These are phyloP conservation scores for Caenorhabditis brenneri DNA, from an alignment of 1,140 invertebrate genomes.

Conservation along the genomic window DNA sequence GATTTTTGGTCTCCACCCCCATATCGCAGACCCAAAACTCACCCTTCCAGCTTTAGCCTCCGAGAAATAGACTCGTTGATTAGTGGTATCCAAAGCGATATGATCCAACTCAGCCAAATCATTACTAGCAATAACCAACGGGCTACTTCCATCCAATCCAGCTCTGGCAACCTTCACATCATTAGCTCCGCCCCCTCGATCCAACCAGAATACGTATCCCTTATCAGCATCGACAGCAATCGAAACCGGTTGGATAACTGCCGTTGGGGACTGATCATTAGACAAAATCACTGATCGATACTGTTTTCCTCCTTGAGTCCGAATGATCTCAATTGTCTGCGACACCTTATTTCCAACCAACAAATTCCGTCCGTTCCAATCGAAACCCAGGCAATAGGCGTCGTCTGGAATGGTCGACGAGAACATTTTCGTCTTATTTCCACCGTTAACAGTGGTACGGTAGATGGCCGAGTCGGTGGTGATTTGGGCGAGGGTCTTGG, in stretches of 20 bases:
- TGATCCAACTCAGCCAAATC: constrained; percentile 77
- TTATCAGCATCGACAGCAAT: constrained; percentile 88
- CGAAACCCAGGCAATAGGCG: constrained; percentile 88
- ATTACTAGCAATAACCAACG: constrained; percentile 72
- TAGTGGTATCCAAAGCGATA: constrained; percentile 84
- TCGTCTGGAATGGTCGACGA: constrained; percentile 83
- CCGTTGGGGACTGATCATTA: constrained; percentile 85
- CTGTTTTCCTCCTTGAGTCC: constrained; percentile 75
- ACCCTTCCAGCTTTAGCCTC: constrained; percentile 80
- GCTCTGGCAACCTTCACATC: constrained; percentile 85
- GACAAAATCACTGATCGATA: constrained; percentile 84
- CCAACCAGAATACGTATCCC: constrained; percentile 91
- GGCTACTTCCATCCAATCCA: constrained; percentile 86
- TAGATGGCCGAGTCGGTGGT: constrained; percentile 66
- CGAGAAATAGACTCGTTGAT: constrained; percentile 85
- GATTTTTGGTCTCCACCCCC: constrained; percentile 11
- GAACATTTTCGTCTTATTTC: constrained; percentile 82
- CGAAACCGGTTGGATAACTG: constrained; percentile 84
- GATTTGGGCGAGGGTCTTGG: constrained; percentile 73
- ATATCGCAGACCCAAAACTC: too few species aligned
- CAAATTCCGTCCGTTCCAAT: constrained; percentile 93
- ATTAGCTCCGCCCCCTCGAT: constrained; percentile 87
- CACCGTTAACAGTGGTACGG: constrained; percentile 79
- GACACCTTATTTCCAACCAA: constrained; percentile 89
- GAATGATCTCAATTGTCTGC: constrained; percentile 88